Evolutionary conservation across 2,888 invertebrate genomes (phyloP), one percentile per base, ranked within the genome.

Genomic region (Anarsia innoxiella): DNA sequence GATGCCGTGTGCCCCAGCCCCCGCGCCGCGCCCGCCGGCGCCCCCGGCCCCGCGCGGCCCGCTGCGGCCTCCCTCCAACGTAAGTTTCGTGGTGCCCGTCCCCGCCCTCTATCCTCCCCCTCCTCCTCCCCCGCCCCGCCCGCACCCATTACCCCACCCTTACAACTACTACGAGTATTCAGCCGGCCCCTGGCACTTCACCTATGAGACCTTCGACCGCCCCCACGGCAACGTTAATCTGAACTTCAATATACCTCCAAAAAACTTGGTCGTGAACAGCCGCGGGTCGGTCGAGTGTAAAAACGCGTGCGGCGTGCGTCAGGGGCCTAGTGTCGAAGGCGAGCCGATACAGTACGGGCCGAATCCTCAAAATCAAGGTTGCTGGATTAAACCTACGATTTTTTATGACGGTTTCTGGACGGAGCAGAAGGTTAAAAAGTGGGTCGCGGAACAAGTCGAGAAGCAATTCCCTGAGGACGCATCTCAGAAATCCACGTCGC

Each of bases 391-490:
- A 37, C 86, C 86, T 2, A 79, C 80, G 2, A 83, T 86, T 27
- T 86, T 85, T 56, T 85, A 86, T 41, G 85, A 85, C 31, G 86
- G 86, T 1, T 86, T 86, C 55, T 86, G 85, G 85, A 85, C 85
- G 1, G 86, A 86, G 63, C 85, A 84, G 64, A 84, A 86, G 49
- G 85, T 86, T 10, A 85, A 80, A 55, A 82, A 77, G 54, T 86
- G 86, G 86, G 84, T 83, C 1, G 79, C 86, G 2, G 85, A 85
- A 48, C 86, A 84, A 50, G 79, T 80, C 11, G 83, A 84, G 51
- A 83, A 83, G 52, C 79, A 76, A 57, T 78, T 77, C 48, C 80
- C 83, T 1, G 80, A 78, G 29, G 80, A 79, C 12, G 40, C 54
- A 2, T 42, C 57, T 2, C 55, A 54, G 13, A 46, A 62, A 32